A percentile compares a stretch with the other conserved stretches of the same genome.
Evolutionary conservation across 2,797 vertebrate species (phyloP).

Genomic region (Enoplosus armatus): DNA sequence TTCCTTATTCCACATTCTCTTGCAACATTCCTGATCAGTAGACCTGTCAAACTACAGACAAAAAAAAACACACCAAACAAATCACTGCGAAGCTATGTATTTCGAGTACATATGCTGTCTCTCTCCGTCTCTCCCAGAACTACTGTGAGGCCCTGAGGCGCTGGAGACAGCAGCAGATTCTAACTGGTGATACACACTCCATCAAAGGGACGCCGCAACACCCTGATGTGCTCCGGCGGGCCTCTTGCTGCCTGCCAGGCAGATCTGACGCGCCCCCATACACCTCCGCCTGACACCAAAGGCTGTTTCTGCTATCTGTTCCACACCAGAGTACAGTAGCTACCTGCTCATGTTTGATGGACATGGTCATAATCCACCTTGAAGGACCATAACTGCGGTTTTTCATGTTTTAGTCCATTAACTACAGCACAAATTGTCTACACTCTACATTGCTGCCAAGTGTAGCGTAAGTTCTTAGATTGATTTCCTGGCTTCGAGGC

Average conservation of each 20-base stretch:
- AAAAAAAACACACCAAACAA: conserved; percentile 36
- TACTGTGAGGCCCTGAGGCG: conserved; percentile 64
- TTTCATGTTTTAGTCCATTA: conserved; percentile 63
- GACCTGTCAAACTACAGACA: conserved; percentile 54
- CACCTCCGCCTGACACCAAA: conserved; percentile 60
- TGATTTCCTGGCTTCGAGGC: conserved; percentile 70
- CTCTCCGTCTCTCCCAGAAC: conserved; percentile 48
- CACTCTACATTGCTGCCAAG: conserved; percentile 59
- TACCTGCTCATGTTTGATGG: conserved; percentile 52
- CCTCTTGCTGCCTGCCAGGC: conserved; percentile 54
- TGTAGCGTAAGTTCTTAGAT: conserved; percentile 47
- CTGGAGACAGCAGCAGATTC: conserved; percentile 73
- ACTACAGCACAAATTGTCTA: conserved; percentile 54
- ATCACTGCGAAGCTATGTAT: conserved; percentile 53
- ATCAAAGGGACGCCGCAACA: conserved; percentile 67
- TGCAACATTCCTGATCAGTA: conserved; percentile 62
- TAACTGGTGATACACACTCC: conserved; percentile 67
- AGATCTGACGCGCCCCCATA: conserved; percentile 57
- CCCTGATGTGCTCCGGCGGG: conserved; percentile 65
- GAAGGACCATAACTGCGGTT: conserved; percentile 36
- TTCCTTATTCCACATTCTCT: conserved; percentile 44
- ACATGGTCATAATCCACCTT: conserved; percentile 38
- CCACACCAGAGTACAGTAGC: conserved; percentile 40
- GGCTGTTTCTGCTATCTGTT: conserved; percentile 47
- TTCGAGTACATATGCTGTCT: conserved; percentile 45